phyloP scores from a whole-genome alignment of 2,888 invertebrate species.

The Acrobasis repandana region DNA sequence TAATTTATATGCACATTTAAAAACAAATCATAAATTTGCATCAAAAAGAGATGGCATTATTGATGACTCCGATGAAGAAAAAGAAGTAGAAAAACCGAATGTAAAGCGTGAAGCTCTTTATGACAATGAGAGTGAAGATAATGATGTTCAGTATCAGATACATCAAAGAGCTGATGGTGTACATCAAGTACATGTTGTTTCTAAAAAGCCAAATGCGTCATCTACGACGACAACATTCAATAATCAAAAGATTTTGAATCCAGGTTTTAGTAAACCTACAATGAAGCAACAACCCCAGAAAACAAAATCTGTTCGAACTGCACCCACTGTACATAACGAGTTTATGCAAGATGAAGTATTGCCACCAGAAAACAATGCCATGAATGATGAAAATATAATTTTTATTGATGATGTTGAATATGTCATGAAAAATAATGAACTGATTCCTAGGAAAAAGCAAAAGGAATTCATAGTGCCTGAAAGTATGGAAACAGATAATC shows the following conservation, averaged over 20 bases:
- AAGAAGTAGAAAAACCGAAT: slow-evolving; percentile 35
- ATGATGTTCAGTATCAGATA: slow-evolving; percentile 60
- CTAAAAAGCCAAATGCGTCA: slow-evolving; percentile 48
- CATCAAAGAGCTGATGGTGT: slow-evolving; percentile 62
- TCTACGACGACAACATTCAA: background rate
- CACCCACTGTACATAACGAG: slow-evolving; percentile 43
- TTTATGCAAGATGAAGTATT: slow-evolving; percentile 46
- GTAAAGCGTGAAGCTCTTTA: slow-evolving; percentile 30
- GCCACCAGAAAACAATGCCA: slow-evolving; percentile 34
- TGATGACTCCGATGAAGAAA: slow-evolving; percentile 81
- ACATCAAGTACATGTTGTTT: slow-evolving; percentile 64
- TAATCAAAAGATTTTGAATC: slow-evolving; percentile 72
- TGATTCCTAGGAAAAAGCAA: slow-evolving; percentile 53
- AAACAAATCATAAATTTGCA: slow-evolving; percentile 84
- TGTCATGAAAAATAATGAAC: slow-evolving; percentile 69
- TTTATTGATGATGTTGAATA: slow-evolving; percentile 84
- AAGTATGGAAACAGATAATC: slow-evolving; percentile 49
- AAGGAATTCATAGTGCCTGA: slow-evolving; percentile 55
- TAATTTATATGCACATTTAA: slow-evolving; percentile 88
- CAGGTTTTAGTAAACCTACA: slow-evolving; percentile 48
- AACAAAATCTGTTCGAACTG: slow-evolving; percentile 36
- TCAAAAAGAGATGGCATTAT: slow-evolving; percentile 86
- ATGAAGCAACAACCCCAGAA: slow-evolving; percentile 41
- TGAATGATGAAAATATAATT: slow-evolving; percentile 60
- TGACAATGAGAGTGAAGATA: slow-evolving; percentile 58